phyloP scores from a whole-genome alignment of 2,888 invertebrate genomes.

The Allophyes oxyacanthae region DNA sequence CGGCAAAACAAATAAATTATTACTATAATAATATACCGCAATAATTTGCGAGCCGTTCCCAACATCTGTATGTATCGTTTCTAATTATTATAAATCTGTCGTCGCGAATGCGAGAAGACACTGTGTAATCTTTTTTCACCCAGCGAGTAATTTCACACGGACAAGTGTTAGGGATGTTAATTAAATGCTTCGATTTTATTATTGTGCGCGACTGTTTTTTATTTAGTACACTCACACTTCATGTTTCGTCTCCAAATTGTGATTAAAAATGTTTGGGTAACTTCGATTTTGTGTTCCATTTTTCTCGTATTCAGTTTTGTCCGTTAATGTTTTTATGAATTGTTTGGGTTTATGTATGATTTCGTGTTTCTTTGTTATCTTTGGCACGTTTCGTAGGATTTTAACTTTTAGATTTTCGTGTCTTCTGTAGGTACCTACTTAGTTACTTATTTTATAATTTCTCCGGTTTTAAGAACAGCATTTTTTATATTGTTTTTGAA shows the following conservation, averaged over 20 bases:
- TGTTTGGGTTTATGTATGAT: background rate
- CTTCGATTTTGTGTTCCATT: background rate
- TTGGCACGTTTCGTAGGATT: no score
- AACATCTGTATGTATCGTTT: slow-evolving; percentile 66
- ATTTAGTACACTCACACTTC: slow-evolving; percentile 35
- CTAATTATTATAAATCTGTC: slow-evolving; percentile 89
- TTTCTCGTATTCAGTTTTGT: slow-evolving; percentile 13
- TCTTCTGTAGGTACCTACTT: no score
- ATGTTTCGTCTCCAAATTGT: slow-evolving; percentile 18
- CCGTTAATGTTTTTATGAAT: slow-evolving; percentile 7
- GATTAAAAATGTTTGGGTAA: slow-evolving; percentile 23
- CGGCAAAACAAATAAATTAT: background rate
- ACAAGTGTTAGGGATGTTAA: slow-evolving; percentile 77
- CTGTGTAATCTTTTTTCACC: slow-evolving; percentile 77
- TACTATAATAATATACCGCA: slow-evolving; percentile 2
- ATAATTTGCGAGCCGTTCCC: slow-evolving; percentile 1
- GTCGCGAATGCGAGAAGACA: slow-evolving; percentile 70
- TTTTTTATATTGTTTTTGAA: no score
- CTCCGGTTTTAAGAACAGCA: no score
- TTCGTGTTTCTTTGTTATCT: slow-evolving; percentile 17
- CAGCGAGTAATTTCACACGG: slow-evolving; percentile 77
- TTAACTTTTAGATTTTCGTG: no score
- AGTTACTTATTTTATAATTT: no score
- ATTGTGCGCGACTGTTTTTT: slow-evolving; percentile 45
- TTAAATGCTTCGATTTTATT: slow-evolving; percentile 65